Percentiles rank a stretch among this genome's conserved stretches.
These are phyloP conservation scores for Aselliscus stoliczkanus DNA, from an alignment of 2,797 vertebrate species.

Conservation along the genomic window DNA sequence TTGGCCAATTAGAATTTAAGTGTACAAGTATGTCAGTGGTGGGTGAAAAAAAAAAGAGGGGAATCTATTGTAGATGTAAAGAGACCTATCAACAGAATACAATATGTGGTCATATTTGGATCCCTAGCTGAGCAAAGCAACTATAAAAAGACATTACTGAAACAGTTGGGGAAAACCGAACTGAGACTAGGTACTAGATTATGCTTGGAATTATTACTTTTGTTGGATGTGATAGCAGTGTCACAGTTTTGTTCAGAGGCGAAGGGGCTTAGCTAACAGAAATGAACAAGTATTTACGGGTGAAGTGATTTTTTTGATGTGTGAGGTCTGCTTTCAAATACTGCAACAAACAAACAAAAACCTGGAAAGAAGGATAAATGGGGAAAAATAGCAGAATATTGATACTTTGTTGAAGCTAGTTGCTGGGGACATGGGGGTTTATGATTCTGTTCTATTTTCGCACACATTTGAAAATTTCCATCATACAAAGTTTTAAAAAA, in stretches of 20 bases:
- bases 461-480: conserved; percentile 14
- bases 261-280: background rate
- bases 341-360: background rate
- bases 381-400: background rate
- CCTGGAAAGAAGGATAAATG: background rate
- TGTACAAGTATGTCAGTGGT: background rate
- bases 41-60: background rate
- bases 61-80: background rate
- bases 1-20: background rate
- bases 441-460: background rate
- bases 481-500: background rate
- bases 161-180: background rate
- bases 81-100: background rate
- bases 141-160: conserved; percentile 27
- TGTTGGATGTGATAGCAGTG: background rate
- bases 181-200: background rate
- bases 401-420: background rate
- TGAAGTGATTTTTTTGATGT: background rate
- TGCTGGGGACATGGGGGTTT: background rate
- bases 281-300: background rate
- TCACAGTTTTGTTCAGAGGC: conserved; percentile 22
- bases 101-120: background rate
- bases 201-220: conserved; percentile 11
- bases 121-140: background rate
- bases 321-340: conserved; percentile 9